A percentile compares a stretch with the other conserved stretches of the same genome.
phyloP scores from a whole-genome alignment of 2,888 invertebrate species.

The Cephus spinipes region DNA sequence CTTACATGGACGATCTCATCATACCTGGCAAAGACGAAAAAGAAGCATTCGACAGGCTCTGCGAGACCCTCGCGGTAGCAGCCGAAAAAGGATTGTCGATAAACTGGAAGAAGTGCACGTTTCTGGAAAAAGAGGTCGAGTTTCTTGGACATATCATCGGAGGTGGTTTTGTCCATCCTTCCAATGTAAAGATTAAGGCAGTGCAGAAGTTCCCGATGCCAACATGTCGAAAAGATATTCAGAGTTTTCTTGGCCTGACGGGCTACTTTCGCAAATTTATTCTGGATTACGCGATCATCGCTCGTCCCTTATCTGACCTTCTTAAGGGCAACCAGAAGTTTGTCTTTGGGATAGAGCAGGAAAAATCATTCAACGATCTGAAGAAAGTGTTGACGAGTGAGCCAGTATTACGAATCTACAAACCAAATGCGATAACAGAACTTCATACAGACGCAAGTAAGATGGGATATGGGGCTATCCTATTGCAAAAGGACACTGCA shows the following conservation, averaged over 20 bases:
- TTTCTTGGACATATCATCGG: slow-evolving; percentile 48
- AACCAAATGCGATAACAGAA: slow-evolving; percentile 14
- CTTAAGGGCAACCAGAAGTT: slow-evolving; percentile 18
- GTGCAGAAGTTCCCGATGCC: slow-evolving; percentile 47
- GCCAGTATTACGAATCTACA: slow-evolving; percentile 19
- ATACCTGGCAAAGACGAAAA: slow-evolving; percentile 23
- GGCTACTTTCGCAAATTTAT: slow-evolving; percentile 58
- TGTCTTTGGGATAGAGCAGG: slow-evolving; percentile 10
- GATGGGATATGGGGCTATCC: slow-evolving; percentile 19
- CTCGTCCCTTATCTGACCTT: slow-evolving; percentile 51
- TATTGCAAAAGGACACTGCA: slow-evolving; percentile 17
- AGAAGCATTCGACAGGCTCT: slow-evolving; percentile 25
- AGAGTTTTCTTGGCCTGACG: slow-evolving; percentile 52
- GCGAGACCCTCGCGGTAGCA: slow-evolving; percentile 27
- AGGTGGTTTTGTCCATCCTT: slow-evolving; percentile 42
- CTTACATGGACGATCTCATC: slow-evolving; percentile 30
- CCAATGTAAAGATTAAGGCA: slow-evolving; percentile 41
- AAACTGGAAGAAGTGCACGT: slow-evolving; percentile 35
- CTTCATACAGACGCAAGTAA: slow-evolving; percentile 30
- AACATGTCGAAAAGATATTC: slow-evolving; percentile 39
- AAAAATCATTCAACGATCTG: slow-evolving; percentile 15
- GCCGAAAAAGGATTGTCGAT: slow-evolving; percentile 28
- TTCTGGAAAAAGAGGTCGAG: slow-evolving; percentile 30
- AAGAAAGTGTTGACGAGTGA: slow-evolving; percentile 18
- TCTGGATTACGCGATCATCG: slow-evolving; percentile 46